Conservation (phyloP, 2,113 vertebrate species). For the Sinocyclocheilus grahami region DNA sequence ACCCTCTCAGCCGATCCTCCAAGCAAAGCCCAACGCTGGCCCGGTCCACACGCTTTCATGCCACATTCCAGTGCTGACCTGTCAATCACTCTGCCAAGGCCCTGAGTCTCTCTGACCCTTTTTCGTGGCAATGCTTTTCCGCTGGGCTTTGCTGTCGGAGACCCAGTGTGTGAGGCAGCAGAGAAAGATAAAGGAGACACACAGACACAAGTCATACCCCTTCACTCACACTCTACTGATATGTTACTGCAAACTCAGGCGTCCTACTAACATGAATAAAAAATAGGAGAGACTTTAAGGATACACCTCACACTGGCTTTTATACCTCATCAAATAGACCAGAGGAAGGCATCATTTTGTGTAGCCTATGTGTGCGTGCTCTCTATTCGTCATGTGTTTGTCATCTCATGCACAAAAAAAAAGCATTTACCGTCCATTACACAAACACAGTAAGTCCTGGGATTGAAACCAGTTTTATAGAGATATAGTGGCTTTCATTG, state of each 20-base stretch:
- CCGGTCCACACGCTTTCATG: slow-evolving; percentile 35
- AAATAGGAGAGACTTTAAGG: slow-evolving; percentile 39
- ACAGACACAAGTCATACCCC: slow-evolving; percentile 53
- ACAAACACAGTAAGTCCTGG: background rate
- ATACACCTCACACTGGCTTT: slow-evolving; percentile 22
- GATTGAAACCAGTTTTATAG: background rate
- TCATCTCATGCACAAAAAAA: background rate
- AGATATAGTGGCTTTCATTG: background rate
- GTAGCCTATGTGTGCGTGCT: background rate
- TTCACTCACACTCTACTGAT: slow-evolving; percentile 40
- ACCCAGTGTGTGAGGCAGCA: slow-evolving; percentile 56
- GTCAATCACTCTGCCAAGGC: slow-evolving; percentile 66
- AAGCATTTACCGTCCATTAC: background rate
- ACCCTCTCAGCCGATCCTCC: slow-evolving; percentile 29
- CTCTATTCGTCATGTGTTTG: background rate
- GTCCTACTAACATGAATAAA: slow-evolving; percentile 62
- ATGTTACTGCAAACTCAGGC: slow-evolving; percentile 43
- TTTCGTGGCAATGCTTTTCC: slow-evolving; percentile 66
- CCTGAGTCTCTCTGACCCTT: slow-evolving; percentile 57
- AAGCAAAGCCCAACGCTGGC: slow-evolving; percentile 41
- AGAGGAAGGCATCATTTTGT: background rate
- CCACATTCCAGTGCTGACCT: slow-evolving; percentile 46
- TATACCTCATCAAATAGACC: slow-evolving; percentile 19
- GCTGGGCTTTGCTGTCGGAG: slow-evolving; percentile 68
- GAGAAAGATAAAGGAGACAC: slow-evolving; percentile 60